A percentile compares a stretch with the other conserved stretches of the same genome.
Evolutionary conservation across 1,140 invertebrate genomes (phyloP).

Genomic region (Colletes gigas): DNA sequence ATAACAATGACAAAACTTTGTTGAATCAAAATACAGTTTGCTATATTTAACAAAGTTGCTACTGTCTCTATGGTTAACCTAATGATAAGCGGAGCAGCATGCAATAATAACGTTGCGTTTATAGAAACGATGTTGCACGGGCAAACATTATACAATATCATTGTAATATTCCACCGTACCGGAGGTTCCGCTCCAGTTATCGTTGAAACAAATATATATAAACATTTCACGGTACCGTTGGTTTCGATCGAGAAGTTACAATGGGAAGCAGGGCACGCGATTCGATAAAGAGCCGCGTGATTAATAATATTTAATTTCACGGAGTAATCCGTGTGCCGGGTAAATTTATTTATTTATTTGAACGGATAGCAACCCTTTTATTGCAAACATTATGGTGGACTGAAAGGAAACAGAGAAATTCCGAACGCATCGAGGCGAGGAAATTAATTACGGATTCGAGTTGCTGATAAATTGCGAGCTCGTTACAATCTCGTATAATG

Average conservation of each 20-base stretch:
- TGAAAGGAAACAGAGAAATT: not conserved
- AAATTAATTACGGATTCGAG: slow-evolving; percentile 12
- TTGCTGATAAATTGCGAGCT: slow-evolving; percentile 20
- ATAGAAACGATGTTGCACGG: not conserved
- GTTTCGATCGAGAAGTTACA: not conserved
- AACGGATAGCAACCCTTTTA: too few species aligned
- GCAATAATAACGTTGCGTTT: too few species aligned
- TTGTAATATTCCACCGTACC: not conserved
- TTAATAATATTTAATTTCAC: slow-evolving; percentile 21
- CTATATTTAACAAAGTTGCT: too few species aligned
- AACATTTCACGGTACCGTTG: not conserved
- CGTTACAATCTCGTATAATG: not conserved
- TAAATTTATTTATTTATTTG: not conserved
- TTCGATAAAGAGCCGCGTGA: not conserved
- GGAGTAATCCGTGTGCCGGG: not conserved
- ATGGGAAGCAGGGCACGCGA: not conserved
- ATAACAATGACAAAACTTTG: too few species aligned
- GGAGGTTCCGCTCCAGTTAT: not conserved
- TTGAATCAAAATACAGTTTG: too few species aligned
- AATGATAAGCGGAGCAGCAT: too few species aligned
- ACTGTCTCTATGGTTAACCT: too few species aligned
- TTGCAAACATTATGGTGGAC: too few species aligned
- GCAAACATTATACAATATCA: not conserved
- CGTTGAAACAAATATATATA: not conserved
- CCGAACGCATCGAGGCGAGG: not conserved